Percentiles rank a stretch among this genome's conserved stretches.
These are phyloP conservation scores for Octodon degus DNA, from an alignment of 2,113 vertebrate genomes.

Conservation along the genomic window DNA sequence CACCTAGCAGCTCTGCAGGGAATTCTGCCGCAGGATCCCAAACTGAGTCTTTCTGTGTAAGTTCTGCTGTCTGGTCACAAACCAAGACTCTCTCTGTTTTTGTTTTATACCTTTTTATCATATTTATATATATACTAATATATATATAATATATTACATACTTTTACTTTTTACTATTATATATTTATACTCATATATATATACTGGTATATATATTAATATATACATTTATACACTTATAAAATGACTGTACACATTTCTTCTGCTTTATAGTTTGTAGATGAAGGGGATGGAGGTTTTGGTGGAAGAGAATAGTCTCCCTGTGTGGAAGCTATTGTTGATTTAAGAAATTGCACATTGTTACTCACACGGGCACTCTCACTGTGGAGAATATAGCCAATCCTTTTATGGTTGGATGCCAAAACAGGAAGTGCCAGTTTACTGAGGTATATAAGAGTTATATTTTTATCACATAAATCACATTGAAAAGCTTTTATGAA, in stretches of 20 bases:
- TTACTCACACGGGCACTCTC: not conserved
- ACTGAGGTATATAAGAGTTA: slow-evolving; percentile 3
- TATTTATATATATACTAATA: not conserved
- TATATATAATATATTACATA: no score
- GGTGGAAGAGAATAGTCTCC: not conserved
- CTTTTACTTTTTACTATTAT: not conserved
- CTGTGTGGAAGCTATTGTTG: not conserved
- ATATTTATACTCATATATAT: not conserved
- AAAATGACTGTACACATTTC: not conserved
- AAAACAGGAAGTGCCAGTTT: not conserved
- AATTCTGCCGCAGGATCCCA: no score
- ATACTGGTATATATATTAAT: not conserved
- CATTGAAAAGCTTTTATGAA: slow-evolving; percentile 64
- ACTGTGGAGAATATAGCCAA: slow-evolving; percentile 24
- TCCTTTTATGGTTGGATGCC: slow-evolving; percentile 40
- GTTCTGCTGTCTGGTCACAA: no score
- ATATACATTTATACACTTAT: not conserved
- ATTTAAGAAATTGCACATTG: not conserved
- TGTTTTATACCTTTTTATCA: not conserved
- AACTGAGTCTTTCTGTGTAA: no score
- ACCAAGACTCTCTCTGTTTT: no score
- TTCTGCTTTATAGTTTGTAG: not conserved
- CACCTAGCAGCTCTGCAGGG: no score
- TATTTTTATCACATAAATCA: slow-evolving; percentile 57
- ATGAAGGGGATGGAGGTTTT: not conserved